A percentile compares a stretch with the other conserved stretches of the same genome.
Conservation (phyloP, 2,113 vertebrate genomes). For the Mormoops blainvillei region DNA sequence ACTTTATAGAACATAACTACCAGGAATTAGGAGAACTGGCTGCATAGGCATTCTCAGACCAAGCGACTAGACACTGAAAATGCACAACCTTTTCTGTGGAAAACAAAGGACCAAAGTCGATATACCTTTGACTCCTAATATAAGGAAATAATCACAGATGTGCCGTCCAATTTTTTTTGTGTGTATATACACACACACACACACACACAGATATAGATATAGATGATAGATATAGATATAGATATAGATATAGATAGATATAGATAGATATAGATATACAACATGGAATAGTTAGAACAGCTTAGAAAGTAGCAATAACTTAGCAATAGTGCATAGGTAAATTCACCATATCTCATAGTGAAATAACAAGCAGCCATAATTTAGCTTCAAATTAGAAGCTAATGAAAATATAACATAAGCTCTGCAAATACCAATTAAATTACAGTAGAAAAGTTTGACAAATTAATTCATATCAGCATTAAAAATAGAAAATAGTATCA, state of each 20-base stretch:
- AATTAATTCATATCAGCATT: background rate
- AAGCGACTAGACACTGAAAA: background rate
- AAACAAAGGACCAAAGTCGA: background rate
- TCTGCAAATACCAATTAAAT: background rate
- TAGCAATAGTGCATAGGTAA: background rate
- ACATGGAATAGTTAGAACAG: background rate
- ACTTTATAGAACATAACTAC: too few species aligned
- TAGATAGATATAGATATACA: background rate
- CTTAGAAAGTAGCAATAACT: background rate
- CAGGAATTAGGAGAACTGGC: background rate
- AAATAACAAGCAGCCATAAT: background rate
- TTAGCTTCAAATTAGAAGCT: background rate
- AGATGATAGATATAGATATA: too few species aligned
- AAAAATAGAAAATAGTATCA: background rate
- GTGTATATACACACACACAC: too few species aligned
- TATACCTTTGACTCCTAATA: background rate
- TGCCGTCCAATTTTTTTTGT: background rate
- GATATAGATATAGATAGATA: too few species aligned
- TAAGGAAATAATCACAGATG: background rate
- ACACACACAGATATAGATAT: too few species aligned
- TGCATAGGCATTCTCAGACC: background rate
- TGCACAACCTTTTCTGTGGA: background rate
- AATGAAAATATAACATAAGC: background rate
- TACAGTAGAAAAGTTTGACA: background rate
- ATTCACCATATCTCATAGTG: background rate